These are phyloP conservation scores for Frieseomelitta varia DNA, from an alignment of 1,140 invertebrate genomes.

Conservation along the genomic window DNA sequence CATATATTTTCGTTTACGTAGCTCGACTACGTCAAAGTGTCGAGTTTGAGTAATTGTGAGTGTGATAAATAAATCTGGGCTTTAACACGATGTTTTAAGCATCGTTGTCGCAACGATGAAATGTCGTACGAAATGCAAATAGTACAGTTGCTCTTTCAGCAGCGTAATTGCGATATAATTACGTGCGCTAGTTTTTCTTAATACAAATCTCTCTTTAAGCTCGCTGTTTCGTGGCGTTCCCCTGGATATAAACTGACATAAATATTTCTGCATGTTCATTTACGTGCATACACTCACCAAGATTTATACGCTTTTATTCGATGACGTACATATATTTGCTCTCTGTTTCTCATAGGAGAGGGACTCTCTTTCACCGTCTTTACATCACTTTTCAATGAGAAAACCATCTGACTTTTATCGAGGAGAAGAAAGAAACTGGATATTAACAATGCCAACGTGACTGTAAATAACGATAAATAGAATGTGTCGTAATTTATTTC, in stretches of 20 bases:
- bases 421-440: not conserved
- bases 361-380: not conserved
- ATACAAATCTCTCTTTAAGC: not conserved
- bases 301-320: not conserved
- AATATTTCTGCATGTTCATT: not conserved
- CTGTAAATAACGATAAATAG: not conserved
- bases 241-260: not conserved
- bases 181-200: not conserved
- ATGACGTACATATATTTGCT: not conserved
- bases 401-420: not conserved
- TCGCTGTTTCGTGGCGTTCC: not conserved
- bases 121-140: not conserved
- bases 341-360: not conserved
- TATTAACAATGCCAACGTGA: not conserved
- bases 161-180: constrained; percentile 1
- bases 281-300: not conserved
- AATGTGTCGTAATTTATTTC: not conserved
- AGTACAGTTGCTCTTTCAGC: not conserved
- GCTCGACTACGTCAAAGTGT: not conserved
- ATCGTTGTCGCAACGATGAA: not conserved
- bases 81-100: not conserved
- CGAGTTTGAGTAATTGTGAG: not conserved
- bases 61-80: not conserved
- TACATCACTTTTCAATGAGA: not conserved
- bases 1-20: not conserved